Evolutionary conservation across 2,113 vertebrate species (phyloP), one percentile per base, ranked within the genome.

Genomic region (Epinephelus cyanopodus): DNA sequence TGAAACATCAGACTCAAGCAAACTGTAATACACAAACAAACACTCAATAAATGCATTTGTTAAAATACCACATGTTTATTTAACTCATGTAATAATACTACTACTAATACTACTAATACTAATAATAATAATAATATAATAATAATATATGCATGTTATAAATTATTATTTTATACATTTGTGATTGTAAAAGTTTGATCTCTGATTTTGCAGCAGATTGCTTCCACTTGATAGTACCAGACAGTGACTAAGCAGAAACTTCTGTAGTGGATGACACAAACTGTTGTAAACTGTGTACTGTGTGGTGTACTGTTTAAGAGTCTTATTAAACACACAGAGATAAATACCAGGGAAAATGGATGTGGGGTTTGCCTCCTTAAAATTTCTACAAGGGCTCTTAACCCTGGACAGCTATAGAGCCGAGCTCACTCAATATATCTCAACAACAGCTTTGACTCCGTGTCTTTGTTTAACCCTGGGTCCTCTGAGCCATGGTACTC

Each of bases 251-350:
- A 1, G 29, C n/a, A 3, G 19, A 42, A 52, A 13, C 18, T 70
- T 42, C 19, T 18, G 29, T 13, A 57, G 5, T 4, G 50, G 15
- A 56, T 48, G 25, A 52, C 27, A 48, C 53, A 69, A 79, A 72
- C 77, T 65, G 56, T 48, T 42, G 2, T 27, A 77, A 73, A 37
- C 48, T 42, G 18, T 66, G 14, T 18, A 61, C 11, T 45, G 25
- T 62, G n/a, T 57, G 27, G 4, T 27, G 33, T 29, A 2, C 39
- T 57, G n/a, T 52, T 61, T 27, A 25, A 57, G 25, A 47, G 39
- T 58, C 14, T 72, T 25, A 6, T 54, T 25, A 65, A 80, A 81
- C 23, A 68, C 53, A 48, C 21, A 57, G 48, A 65, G 42, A 71
- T 63, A 68, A 64, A 78, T n/a, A 73, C 14, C 4, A 2, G 3